Evolutionary conservation across 2,888 invertebrate species (phyloP), one percentile per base, ranked within the genome.

Genomic region (Agriopis leucophaearia): DNA sequence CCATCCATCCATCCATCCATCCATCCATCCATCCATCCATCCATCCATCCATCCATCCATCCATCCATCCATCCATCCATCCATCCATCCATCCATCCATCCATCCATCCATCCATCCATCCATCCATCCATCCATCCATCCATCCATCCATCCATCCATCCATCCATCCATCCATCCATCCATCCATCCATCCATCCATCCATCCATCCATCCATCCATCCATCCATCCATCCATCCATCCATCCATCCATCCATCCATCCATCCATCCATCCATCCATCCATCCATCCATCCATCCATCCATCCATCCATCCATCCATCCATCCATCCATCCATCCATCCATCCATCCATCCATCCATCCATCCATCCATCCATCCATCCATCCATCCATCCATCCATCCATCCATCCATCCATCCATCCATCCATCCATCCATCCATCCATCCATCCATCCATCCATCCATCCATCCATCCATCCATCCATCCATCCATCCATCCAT

Each of bases 1-100:
- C 42, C 42, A 42, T 42, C 42, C 42, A 42, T 42, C 42, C 42
- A 42, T 42, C 42, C 42, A 42, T 42, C 42, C 42, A 42, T 42
- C 42, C 42, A 42, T 42, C 42, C 42, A 42, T 42, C 27, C 27
- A 27, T 27, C 27, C 27, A 27, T 45, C 45, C 45, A 45, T 45
- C 45, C 45, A 45, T 45, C 45, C 45, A 45, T 45, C 45, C 45
- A 45, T 45, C 45, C 45, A 45, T 45, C 45, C 45, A 45, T 45
- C 45, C 45, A 45, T 45, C 45, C 45, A 45, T 45, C 45, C 45
- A 45, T 45, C 45, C 45, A 45, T 45, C 45, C 45, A 45, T 45
- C 45, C 45, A 45, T 45, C 45, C 45, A 45, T 45, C 45, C 45
- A 45, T 45, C 45, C 45, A 45, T 45, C 45, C 45, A 45, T 45